Percentiles rank a stretch among this genome's conserved stretches.
Evolutionary conservation across 2,888 invertebrate genomes (phyloP).

Genomic region (Sarcophaga subvicina): DNA sequence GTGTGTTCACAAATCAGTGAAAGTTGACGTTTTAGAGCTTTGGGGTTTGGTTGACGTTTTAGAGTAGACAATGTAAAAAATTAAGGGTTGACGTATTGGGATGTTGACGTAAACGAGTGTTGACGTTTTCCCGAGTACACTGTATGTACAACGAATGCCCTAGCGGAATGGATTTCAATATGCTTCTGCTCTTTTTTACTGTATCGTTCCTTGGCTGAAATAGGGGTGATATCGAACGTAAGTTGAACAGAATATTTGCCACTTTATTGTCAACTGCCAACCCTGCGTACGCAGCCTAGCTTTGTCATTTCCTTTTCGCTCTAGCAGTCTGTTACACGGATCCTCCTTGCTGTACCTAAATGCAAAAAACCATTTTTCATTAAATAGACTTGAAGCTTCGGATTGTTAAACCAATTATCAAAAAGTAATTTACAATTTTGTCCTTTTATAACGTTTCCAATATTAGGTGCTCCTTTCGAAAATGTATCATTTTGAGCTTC

Average conservation of each 20-base stretch:
- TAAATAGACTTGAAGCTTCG: conserved; percentile 52
- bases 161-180: conserved; percentile 56
- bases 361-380: conserved; percentile 43
- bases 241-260: conserved; percentile 59
- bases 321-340: conserved; percentile 50
- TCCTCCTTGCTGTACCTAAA: conserved; percentile 55
- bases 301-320: conserved; percentile 67
- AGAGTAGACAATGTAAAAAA: too few relatives aligned
- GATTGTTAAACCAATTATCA: conserved; percentile 63
- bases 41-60: too few relatives aligned
- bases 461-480: background rate
- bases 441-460: background rate
- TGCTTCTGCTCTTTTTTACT: conserved; percentile 59
- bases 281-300: conserved; percentile 49
- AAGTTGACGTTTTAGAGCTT: too few relatives aligned
- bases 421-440: conserved; percentile 51
- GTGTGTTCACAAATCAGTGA: too few relatives aligned
- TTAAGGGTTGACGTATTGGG: too few relatives aligned
- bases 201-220: conserved; percentile 43
- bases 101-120: too few relatives aligned
- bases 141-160: conserved; percentile 49
- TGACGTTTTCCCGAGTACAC: too few relatives aligned
- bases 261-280: conserved; percentile 64
- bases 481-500: background rate
- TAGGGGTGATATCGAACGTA: conserved; percentile 58